Conservation (phyloP, 2,113 vertebrate species). For the Strix aluco region DNA sequence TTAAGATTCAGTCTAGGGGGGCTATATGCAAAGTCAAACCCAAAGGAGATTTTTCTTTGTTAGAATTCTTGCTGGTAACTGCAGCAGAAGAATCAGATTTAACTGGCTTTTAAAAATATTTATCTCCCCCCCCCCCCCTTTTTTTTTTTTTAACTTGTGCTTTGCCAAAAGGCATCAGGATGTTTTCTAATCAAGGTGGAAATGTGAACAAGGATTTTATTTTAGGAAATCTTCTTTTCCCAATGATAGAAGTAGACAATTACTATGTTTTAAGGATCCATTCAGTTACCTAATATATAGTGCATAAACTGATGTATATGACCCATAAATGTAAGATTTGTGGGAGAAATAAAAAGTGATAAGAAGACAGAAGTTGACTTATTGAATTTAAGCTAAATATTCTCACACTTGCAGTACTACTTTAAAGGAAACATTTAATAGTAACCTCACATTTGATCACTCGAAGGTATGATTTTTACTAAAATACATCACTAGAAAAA, state of each 20-base stretch:
- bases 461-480: background rate
- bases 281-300: background rate
- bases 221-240: background rate
- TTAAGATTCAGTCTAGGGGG: background rate
- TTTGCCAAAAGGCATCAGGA: background rate
- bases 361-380: background rate
- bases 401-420: background rate
- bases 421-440: conserved; percentile 12
- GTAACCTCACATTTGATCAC: background rate
- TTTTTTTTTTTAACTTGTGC: background rate
- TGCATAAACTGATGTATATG: background rate
- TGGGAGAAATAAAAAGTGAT: background rate
- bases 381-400: background rate
- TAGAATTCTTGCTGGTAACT: background rate
- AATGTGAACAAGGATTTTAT: background rate
- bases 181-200: background rate
- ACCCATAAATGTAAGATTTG: background rate
- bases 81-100: background rate
- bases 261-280: background rate
- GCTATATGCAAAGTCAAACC: background rate
- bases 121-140: background rate
- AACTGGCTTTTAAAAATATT: background rate
- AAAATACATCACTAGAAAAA: background rate
- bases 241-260: background rate
- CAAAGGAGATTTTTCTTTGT: background rate